phyloP scores from a whole-genome alignment of 2,113 vertebrate genomes.

The Microcebus lehilahytsara region DNA sequence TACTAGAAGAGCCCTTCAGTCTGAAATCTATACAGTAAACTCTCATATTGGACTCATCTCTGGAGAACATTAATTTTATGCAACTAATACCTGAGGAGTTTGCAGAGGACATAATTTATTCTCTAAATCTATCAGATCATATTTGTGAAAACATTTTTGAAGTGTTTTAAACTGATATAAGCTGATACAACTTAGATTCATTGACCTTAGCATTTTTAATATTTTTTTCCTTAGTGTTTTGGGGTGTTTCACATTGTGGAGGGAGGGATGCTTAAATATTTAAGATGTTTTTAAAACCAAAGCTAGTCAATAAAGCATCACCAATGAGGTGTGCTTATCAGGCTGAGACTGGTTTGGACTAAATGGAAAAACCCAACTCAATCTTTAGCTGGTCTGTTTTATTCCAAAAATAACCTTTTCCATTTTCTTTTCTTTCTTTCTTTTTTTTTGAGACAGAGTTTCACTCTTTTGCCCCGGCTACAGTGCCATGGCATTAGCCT shows the following conservation, averaged over 20 bases:
- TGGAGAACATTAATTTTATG: background rate
- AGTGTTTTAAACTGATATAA: background rate
- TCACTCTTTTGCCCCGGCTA: too few species aligned
- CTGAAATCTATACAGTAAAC: background rate
- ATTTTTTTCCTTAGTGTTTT: background rate
- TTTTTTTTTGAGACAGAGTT: too few species aligned
- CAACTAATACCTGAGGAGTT: background rate
- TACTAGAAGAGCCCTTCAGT: background rate
- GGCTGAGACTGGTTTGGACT: background rate
- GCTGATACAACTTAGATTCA: background rate
- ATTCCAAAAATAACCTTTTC: background rate
- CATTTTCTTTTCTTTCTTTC: too few species aligned
- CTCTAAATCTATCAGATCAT: background rate
- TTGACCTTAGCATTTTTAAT: background rate
- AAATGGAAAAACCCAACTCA: background rate
- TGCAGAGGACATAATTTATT: background rate
- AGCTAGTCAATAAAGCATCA: background rate
- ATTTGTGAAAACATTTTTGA: background rate
- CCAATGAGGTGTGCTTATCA: background rate
- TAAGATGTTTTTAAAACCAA: background rate
- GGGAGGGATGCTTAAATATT: background rate
- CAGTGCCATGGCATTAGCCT: too few species aligned
- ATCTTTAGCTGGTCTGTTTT: background rate
- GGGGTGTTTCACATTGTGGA: background rate
- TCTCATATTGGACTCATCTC: background rate